Evolutionary conservation across 2,888 invertebrate species (phyloP).

Genomic region (Drosophila percnosoma): DNA sequence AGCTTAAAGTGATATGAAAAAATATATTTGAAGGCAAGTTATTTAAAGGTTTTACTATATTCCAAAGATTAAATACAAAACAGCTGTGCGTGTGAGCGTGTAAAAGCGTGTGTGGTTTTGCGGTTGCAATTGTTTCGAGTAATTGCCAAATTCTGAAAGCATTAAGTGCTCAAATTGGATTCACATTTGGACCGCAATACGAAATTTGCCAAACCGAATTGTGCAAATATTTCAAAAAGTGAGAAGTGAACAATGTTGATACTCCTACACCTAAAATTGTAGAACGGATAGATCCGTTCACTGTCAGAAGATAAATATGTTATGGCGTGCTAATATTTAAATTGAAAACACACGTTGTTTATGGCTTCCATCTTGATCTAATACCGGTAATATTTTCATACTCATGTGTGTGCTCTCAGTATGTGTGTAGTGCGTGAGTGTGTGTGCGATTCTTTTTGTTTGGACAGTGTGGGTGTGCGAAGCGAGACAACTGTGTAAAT

Average conservation of each 20-base stretch:
- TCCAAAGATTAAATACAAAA: not conserved
- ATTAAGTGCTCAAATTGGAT: constrained; percentile 2
- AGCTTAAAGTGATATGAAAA: not conserved
- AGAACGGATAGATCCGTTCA: constrained; percentile 18
- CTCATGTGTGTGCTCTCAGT: constrained; percentile 2
- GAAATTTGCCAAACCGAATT: constrained; percentile 5
- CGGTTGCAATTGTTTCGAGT: not conserved
- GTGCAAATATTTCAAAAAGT: constrained; percentile 20
- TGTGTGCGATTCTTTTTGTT: constrained; percentile 5
- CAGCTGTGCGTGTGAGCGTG: no score
- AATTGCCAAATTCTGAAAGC: not conserved
- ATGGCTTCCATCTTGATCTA: constrained; percentile 35
- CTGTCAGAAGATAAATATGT: constrained; percentile 35
- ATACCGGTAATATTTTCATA: constrained; percentile 11
- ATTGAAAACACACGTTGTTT: constrained; percentile 54
- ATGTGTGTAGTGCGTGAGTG: not conserved
- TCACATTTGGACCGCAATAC: not conserved
- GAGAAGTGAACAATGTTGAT: constrained; percentile 21
- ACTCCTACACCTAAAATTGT: constrained; percentile 8
- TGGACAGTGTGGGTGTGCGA: constrained; percentile 14
- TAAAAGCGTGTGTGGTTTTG: not conserved
- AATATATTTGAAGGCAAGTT: constrained; percentile 12
- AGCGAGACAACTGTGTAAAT: constrained; percentile 68
- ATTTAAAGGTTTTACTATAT: not conserved
- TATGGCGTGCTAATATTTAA: constrained; percentile 64